phyloP scores from a whole-genome alignment of 2,797 vertebrate genomes.

The Tokudaia tokunoshimensis region DNA sequence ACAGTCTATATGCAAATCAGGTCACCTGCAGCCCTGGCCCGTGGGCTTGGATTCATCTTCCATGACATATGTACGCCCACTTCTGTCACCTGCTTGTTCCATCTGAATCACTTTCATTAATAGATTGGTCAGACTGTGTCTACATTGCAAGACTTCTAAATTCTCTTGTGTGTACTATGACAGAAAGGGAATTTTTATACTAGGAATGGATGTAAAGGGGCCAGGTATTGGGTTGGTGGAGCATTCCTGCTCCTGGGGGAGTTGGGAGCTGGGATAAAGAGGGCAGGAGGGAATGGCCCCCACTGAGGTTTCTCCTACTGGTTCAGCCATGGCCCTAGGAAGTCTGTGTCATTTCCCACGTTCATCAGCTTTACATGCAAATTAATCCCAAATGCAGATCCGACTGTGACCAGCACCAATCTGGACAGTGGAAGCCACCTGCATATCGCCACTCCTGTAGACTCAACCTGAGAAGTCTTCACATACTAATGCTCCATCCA shows the following conservation, averaged over 20 bases:
- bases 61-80: background rate
- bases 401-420: background rate
- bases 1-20: background rate
- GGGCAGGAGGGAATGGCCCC: background rate
- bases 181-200: background rate
- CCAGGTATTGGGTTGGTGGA: background rate
- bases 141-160: background rate
- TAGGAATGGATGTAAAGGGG: background rate
- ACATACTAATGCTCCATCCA: background rate
- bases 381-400: background rate
- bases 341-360: background rate
- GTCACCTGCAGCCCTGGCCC: background rate
- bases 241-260: background rate
- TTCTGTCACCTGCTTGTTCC: background rate
- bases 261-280: background rate
- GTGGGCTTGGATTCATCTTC: background rate
- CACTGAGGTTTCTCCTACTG: background rate
- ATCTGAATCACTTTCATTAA: conserved; percentile 44
- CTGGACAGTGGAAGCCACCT: background rate
- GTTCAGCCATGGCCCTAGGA: background rate
- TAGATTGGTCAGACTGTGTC: background rate
- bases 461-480: background rate
- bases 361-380: background rate
- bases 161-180: background rate
- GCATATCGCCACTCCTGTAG: background rate